Evolutionary conservation across 2,113 vertebrate species (phyloP).

Genomic region (Bos taurus): ARS-UCD2.0 NC_037335.1:62771001-62771500

Average conservation of each 20-base stretch:
- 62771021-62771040: background rate
- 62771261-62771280: background rate
- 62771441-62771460: background rate
- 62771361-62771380: background rate
- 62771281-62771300: background rate
- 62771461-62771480: background rate
- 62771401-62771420: background rate
- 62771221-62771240: background rate
- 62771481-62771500: background rate
- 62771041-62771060: background rate
- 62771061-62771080: background rate
- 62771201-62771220: background rate
- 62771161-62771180: background rate
- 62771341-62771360: background rate
- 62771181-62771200: background rate
- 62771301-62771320: rapidly evolving
- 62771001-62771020: background rate
- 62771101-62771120: background rate
- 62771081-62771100: background rate
- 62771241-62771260: background rate
- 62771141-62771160: background rate
- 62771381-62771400: background rate
- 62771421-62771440: background rate
- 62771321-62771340: background rate
- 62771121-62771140: background rate